Percentiles rank a stretch among this genome's conserved stretches.
phyloP scores from a whole-genome alignment of 2,888 invertebrate genomes.

The Acanthococcus lagerstroemiae region DNA sequence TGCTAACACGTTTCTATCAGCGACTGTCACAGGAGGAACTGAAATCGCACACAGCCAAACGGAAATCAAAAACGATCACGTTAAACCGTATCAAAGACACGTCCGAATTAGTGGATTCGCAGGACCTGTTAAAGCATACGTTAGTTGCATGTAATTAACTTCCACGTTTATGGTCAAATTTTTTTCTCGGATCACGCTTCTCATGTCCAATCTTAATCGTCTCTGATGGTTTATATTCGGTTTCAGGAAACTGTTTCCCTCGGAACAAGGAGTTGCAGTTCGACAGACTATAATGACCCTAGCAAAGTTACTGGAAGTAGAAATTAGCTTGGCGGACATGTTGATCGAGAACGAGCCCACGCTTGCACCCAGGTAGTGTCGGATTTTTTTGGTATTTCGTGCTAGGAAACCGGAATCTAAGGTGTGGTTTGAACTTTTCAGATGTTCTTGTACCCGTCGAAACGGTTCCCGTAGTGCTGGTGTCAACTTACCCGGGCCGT shows the following conservation, averaged over 20 bases:
- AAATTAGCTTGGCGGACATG: background rate
- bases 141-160: background rate
- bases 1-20: background rate
- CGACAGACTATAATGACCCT: slow-evolving; percentile 8
- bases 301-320: slow-evolving; percentile 11
- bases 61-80: background rate
- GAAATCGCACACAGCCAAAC: background rate
- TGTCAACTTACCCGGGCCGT: too few relatives aligned
- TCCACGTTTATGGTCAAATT: background rate
- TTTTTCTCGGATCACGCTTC: background rate
- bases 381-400: too few relatives aligned
- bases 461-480: too few relatives aligned
- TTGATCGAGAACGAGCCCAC: background rate
- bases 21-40: background rate
- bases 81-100: background rate
- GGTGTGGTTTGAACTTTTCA: too few relatives aligned
- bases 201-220: background rate
- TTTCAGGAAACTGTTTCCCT: slow-evolving; percentile 2
- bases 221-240: background rate
- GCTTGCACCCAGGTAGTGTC: too few relatives aligned
- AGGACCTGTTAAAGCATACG: background rate
- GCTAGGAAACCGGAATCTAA: too few relatives aligned
- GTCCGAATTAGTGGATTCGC: background rate
- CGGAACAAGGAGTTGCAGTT: slow-evolving; percentile 2
- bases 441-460: too few relatives aligned